These are phyloP conservation scores for Megaceryle alcyon DNA, from an alignment of 2,797 vertebrate genomes.

Conservation along the genomic window DNA sequence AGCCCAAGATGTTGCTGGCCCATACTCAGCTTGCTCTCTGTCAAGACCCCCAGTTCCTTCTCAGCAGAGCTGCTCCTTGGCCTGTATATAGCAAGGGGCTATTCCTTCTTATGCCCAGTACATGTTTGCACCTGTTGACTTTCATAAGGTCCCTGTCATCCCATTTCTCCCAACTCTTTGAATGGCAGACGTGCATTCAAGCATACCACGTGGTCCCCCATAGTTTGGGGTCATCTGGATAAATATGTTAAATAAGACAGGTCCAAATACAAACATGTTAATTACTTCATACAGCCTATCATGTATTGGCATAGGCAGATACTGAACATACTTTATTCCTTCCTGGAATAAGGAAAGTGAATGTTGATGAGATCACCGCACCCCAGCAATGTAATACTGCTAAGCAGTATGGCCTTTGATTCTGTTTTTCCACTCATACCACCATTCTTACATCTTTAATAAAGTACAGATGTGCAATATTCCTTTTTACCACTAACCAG, in stretches of 20 bases:
- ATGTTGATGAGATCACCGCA: not conserved
- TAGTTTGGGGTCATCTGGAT: not conserved
- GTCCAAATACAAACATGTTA: not conserved
- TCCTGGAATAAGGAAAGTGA: not conserved
- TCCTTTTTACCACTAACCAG: not conserved
- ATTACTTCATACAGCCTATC: not conserved
- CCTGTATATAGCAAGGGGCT: not conserved
- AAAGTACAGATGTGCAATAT: not conserved
- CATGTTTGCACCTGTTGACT: not conserved
- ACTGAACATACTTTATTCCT: not conserved
- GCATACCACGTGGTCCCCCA: not conserved
- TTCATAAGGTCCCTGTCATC: not conserved
- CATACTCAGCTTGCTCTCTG: not conserved
- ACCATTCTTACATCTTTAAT: not conserved
- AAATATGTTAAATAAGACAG: not conserved
- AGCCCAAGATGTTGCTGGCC: not conserved
- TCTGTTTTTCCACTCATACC: not conserved
- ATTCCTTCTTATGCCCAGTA: not conserved
- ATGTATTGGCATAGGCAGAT: not conserved
- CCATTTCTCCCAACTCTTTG: not conserved
- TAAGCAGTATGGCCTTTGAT: not conserved
- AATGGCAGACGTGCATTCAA: not conserved
- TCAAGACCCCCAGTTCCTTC: not conserved
- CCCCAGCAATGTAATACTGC: not conserved
- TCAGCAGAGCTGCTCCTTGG: not conserved